These are phyloP conservation scores for Leptodirus hochenwartii DNA, from an alignment of 2,888 invertebrate genomes.

Conservation along the genomic window DNA sequence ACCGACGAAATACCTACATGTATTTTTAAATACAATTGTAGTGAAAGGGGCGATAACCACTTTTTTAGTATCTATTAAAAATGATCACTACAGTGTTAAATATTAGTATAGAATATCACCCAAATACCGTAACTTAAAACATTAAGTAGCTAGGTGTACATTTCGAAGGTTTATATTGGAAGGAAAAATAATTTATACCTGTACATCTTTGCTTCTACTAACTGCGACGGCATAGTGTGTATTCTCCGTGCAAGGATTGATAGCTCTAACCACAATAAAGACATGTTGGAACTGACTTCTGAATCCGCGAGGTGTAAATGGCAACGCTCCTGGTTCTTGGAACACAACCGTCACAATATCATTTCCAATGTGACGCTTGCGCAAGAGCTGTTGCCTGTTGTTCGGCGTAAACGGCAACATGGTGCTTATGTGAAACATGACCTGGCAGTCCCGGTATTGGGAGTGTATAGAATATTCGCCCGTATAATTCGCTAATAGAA, in stretches of 20 bases:
- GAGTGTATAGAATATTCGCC: slow-evolving; percentile 87
- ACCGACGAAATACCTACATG: too few species aligned
- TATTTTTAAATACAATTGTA: too few species aligned
- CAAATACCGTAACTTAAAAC: too few species aligned
- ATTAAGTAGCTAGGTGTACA: too few species aligned
- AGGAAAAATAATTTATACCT: too few species aligned
- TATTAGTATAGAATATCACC: too few species aligned
- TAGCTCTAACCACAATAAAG: slow-evolving; percentile 77
- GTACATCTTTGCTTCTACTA: slow-evolving; percentile 17
- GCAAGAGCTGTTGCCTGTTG: slow-evolving; percentile 81
- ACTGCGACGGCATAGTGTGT: slow-evolving; percentile 58
- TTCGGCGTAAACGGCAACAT: slow-evolving; percentile 91
- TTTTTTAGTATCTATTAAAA: too few species aligned
- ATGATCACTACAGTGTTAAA: too few species aligned
- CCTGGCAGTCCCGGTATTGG: slow-evolving; percentile 77
- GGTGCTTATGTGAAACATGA: slow-evolving; percentile 96
- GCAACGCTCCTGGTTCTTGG: slow-evolving; percentile 76
- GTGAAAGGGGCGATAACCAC: too few species aligned
- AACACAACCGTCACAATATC: slow-evolving; percentile 96
- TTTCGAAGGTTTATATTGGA: too few species aligned
- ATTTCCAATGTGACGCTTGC: slow-evolving; percentile 94
- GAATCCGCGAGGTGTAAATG: slow-evolving; percentile 86
- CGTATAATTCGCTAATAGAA: slow-evolving; percentile 64
- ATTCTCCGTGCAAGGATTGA: slow-evolving; percentile 81
- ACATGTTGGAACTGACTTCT: slow-evolving; percentile 97